phyloP scores from a whole-genome alignment of 1,140 invertebrate species.

The Nephila pilipes region DNA sequence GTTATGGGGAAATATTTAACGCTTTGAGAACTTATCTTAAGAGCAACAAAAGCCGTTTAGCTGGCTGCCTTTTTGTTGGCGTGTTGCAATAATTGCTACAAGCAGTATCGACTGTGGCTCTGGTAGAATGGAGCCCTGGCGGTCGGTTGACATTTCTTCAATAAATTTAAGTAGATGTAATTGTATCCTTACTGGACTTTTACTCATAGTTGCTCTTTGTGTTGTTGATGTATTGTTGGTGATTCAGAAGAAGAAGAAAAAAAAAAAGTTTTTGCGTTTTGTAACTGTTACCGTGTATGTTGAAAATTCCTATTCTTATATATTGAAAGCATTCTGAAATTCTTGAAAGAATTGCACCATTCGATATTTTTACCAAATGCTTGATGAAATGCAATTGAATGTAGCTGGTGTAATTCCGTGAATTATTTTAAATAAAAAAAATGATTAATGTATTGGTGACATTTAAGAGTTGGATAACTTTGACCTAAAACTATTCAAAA shows the following conservation, averaged over 20 bases:
- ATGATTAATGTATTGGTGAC: no score
- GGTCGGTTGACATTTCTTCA: slow-evolving; percentile 6
- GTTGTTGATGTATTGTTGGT: background rate
- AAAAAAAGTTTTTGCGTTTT: background rate
- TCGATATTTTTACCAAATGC: no score
- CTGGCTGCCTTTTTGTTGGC: slow-evolving; percentile 38
- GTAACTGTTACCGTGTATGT: no score
- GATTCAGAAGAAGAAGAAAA: background rate
- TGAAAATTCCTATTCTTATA: no score
- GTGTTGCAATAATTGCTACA: slow-evolving; percentile 50
- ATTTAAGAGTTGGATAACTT: no score
- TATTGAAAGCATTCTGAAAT: no score
- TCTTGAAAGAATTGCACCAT: no score
- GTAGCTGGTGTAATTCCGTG: no score
- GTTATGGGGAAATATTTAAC: slow-evolving; percentile 66
- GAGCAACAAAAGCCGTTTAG: slow-evolving; percentile 60
- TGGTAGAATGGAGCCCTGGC: slow-evolving; percentile 2
- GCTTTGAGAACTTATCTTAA: slow-evolving; percentile 25
- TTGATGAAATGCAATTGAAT: no score
- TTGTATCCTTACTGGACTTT: background rate
- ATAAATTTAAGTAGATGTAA: background rate
- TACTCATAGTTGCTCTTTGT: background rate
- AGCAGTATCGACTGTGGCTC: background rate
- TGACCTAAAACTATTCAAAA: no score
- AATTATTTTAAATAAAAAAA: no score